These are phyloP conservation scores for Microctenopoma lineatum DNA, from an alignment of 2,797 vertebrate species.

Conservation along the genomic window DNA sequence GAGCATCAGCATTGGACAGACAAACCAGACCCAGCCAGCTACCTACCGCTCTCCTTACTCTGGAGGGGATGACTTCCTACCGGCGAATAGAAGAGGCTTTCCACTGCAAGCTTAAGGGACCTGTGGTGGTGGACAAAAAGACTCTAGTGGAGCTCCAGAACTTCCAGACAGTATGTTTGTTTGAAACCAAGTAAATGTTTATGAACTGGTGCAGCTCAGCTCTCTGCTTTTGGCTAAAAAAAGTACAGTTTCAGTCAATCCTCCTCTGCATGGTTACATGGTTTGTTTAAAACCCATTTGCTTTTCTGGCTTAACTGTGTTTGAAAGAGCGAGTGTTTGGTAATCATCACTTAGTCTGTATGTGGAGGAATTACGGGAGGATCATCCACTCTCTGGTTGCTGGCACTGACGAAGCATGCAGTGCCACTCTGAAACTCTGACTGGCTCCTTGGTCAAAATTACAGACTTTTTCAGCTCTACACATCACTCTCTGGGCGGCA, in stretches of 20 bases:
- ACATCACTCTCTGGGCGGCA: conserved; percentile 76
- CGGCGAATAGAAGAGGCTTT: conserved; percentile 90
- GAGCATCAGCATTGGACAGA: conserved; percentile 74
- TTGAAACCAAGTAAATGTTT: conserved; percentile 67
- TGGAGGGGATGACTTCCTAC: conserved; percentile 83
- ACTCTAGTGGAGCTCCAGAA: conserved; percentile 93
- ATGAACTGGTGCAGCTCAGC: conserved; percentile 46
- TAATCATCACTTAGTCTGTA: conserved; percentile 63
- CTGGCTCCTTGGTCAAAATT: conserved; percentile 74
- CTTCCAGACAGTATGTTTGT: conserved; percentile 92
- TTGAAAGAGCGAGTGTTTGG: conserved; percentile 64
- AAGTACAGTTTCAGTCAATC: conserved; percentile 60
- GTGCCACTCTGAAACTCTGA: conserved; percentile 59
- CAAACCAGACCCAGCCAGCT: conserved; percentile 81
- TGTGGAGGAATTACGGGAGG: conserved; percentile 64
- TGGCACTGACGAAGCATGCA: conserved; percentile 62
- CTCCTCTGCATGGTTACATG: conserved; percentile 41
- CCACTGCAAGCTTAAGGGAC: conserved; percentile 92
- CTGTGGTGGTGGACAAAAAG: conserved; percentile 90
- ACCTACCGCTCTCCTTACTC: conserved; percentile 81
- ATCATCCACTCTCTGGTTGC: conserved; percentile 70
- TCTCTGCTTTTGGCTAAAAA: conserved; percentile 34
- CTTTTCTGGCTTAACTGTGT: conserved; percentile 47
- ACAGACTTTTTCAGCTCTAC: conserved; percentile 72
- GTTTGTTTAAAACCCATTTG: conserved; percentile 66